These are phyloP conservation scores for Leptinotarsa haldemani DNA, from an alignment of 2,888 invertebrate species.

Conservation along the genomic window DNA sequence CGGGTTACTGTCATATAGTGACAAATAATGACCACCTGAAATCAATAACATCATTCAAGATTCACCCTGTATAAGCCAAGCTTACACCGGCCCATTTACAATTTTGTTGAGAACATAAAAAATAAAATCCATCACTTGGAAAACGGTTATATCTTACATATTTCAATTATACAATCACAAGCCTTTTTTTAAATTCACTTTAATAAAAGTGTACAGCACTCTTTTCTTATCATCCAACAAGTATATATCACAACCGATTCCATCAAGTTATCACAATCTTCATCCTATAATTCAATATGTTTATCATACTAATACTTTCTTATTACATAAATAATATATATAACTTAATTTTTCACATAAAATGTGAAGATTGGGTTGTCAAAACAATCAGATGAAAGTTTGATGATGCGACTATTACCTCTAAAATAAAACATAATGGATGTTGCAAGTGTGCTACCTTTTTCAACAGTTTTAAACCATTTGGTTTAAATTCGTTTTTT, in stretches of 20 bases:
- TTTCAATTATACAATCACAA: conserved; percentile 4
- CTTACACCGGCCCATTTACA: neutral
- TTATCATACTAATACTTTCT: neutral
- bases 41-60: too few species aligned
- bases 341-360: neutral
- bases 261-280: conserved; percentile 17
- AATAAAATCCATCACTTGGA: neutral
- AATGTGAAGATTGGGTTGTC: neutral
- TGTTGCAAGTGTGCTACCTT: too few species aligned
- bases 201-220: neutral
- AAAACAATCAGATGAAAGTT: too few species aligned
- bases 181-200: neutral
- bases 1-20: too few species aligned
- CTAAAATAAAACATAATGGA: too few species aligned
- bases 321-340: neutral
- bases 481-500: too few species aligned
- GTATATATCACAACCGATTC: conserved; percentile 11
- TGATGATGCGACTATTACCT: too few species aligned
- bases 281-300: conserved; percentile 4
- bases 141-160: neutral
- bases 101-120: neutral
- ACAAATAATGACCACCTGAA: too few species aligned
- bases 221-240: conserved; percentile 10
- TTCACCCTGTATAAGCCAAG: neutral
- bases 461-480: too few species aligned